Base-by-base conservation (phyloP, 1,140 invertebrate species). In the Drosophila burlai region DNA sequence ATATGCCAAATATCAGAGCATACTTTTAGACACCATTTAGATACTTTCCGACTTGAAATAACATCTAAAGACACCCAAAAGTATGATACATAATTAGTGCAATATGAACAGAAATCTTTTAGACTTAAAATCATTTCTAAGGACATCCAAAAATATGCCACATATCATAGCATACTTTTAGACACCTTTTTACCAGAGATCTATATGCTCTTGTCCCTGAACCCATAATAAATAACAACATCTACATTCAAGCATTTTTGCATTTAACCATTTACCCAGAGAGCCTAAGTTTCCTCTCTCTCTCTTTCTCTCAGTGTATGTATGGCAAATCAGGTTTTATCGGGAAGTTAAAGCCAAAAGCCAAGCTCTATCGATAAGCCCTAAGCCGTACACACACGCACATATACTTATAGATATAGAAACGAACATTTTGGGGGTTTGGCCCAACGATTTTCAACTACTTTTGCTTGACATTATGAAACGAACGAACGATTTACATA, bases 401-500 rank as follows among this genome's bases (percentile, higher is more conserved):
- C 67, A 71, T 68, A 38, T 71, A 71, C 67, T 68, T 71, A 73
- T 71, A 71, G 50, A 50, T 73, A 62, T 76, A 75, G 58, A 75
- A 74, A 75, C 68, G 72, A 75, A 73, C 55, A 3, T 55, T 55
- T 24, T 55, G 54, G 54, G 49, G 43, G 26, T 69, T 52, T 38
- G 52, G 26, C 52, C 43, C 57, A 73, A 76, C 73, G 73, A 76
- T 76, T 76, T 76, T 59, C 72, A 76, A 76, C 71, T 76, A 76
- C 62, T 21, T 47, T 76, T 55, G 43, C 26, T 54, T 61, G 31
- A 73, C 59, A 43, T 67, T 45, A 69, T 69, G 68, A 72, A 72
- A 54, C 50, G 72, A 40, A 63, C 47, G 59, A 74, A 43, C 69
- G 52, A 65, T 75, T 45, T 76, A 66, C 42, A 60, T 67, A 76